Conservation (phyloP, 2,797 vertebrate species). For the Myripristis jacobus region DNA sequence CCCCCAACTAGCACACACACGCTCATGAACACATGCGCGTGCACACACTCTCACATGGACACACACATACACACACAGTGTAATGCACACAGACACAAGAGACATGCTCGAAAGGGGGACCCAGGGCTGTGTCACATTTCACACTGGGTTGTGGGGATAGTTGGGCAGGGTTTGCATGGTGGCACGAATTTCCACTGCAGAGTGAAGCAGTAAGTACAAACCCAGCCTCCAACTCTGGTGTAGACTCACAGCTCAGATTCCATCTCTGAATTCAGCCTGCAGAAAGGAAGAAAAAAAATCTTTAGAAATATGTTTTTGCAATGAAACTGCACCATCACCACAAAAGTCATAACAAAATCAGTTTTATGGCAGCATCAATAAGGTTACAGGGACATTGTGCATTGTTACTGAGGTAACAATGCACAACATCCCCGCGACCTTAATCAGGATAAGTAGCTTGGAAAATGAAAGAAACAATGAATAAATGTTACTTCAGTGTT, state of each 20-base stretch:
- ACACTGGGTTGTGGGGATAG: conserved; percentile 59
- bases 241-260: background rate
- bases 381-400: no score
- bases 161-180: conserved; percentile 79
- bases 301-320: background rate
- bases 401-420: no score
- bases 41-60: conserved; percentile 21
- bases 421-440: no score
- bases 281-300: no score
- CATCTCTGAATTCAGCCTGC: no score
- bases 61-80: conserved; percentile 50
- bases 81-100: conserved; percentile 64
- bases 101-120: conserved; percentile 86
- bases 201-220: conserved; percentile 46
- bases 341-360: no score
- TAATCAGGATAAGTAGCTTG: no score
- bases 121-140: conserved; percentile 80
- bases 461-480: no score
- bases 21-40: conserved; percentile 26
- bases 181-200: conserved; percentile 77
- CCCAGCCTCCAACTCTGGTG: conserved; percentile 40
- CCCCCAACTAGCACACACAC: conserved; percentile 15
- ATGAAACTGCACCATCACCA: background rate
- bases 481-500: no score
- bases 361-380: no score